Conservation (phyloP, 1,140 invertebrate genomes). For the Drosophila kikkawai region DNA sequence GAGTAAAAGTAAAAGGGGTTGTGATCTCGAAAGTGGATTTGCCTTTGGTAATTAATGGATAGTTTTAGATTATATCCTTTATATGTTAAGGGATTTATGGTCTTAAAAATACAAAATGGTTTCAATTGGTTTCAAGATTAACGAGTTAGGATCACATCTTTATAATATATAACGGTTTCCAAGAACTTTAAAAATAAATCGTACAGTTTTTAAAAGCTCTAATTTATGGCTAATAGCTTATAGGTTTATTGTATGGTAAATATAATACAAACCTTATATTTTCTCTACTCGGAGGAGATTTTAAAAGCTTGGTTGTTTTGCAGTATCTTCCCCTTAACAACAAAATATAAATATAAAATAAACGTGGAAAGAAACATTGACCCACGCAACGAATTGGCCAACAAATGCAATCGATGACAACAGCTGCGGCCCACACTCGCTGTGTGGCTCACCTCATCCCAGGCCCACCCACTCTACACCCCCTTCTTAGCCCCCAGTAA, state of each 20-base stretch:
- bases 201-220: neutral
- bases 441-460: slow-evolving; percentile 45
- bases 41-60: neutral
- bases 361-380: slow-evolving; percentile 21
- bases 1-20: neutral
- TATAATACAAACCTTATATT: neutral
- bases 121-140: neutral
- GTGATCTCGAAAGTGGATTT: neutral
- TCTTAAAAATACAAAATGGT: neutral
- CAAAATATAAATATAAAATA: neutral
- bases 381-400: slow-evolving; percentile 58
- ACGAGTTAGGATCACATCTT: neutral
- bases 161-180: no score
- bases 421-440: slow-evolving; percentile 49
- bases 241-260: neutral
- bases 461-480: slow-evolving; percentile 28
- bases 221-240: neutral
- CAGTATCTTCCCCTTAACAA: slow-evolving; percentile 2
- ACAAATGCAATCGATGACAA: slow-evolving; percentile 66
- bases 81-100: neutral
- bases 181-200: neutral
- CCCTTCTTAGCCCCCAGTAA: neutral
- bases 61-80: neutral
- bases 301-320: slow-evolving; percentile 1
- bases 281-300: neutral